Evolutionary conservation across 2,888 invertebrate species (phyloP).

Genomic region (Epistrophella euchroma): DNA sequence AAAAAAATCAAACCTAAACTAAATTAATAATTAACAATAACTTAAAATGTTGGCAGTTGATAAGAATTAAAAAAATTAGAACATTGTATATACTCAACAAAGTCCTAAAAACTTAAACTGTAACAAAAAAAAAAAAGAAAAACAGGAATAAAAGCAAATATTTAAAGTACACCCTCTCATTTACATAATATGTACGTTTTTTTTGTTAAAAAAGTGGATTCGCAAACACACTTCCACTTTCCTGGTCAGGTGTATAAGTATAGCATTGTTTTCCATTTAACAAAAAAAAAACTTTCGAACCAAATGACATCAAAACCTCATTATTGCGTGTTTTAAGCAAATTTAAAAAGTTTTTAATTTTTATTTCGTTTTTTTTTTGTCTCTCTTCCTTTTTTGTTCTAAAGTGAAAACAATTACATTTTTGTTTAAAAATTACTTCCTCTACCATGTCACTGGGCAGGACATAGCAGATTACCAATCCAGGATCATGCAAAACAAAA

Average conservation of each 20-base stretch:
- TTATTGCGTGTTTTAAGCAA: slow-evolving; percentile 65
- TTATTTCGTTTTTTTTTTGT: slow-evolving; percentile 13
- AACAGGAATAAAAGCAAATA: slow-evolving; percentile 10
- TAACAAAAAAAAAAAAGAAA: neutral
- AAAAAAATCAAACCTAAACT: too few relatives aligned
- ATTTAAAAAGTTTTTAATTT: slow-evolving; percentile 60
- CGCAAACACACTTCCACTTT: neutral
- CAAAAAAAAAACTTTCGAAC: slow-evolving; percentile 21
- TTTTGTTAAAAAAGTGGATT: neutral
- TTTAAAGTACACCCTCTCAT: slow-evolving; percentile 3
- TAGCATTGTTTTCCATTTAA: slow-evolving; percentile 17
- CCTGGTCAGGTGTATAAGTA: neutral
- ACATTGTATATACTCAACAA: neutral
- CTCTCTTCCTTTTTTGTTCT: slow-evolving; percentile 10
- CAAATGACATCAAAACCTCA: slow-evolving; percentile 65
- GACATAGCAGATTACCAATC: slow-evolving; percentile 24
- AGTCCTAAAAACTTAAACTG: too few relatives aligned
- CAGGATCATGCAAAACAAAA: slow-evolving; percentile 60
- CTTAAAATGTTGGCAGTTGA: too few relatives aligned
- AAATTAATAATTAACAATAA: too few relatives aligned
- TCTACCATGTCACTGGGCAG: neutral
- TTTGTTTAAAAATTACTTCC: slow-evolving; percentile 46
- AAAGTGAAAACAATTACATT: slow-evolving; percentile 13
- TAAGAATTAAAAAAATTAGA: neutral
- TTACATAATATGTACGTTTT: slow-evolving; percentile 33